phyloP scores from a whole-genome alignment of 92 coral and sea anemone genomes.

The Epizoanthus rinbou region DNA sequence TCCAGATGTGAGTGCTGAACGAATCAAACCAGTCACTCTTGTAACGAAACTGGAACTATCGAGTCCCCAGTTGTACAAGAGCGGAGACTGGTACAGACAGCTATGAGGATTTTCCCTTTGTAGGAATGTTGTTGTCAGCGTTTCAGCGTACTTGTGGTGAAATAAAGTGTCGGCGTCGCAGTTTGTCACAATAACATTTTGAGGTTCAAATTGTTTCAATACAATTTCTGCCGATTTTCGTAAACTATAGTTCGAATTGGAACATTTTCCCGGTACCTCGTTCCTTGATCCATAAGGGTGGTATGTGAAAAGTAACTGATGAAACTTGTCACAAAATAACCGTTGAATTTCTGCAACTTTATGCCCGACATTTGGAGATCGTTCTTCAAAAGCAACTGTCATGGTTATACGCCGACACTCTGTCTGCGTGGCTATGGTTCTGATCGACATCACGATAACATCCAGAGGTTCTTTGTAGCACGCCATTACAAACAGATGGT shows the following conservation, averaged over 20 bases:
- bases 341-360: not conserved
- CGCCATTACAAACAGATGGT: not conserved
- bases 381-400: slow-evolving; percentile 10
- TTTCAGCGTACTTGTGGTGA: no score
- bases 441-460: not conserved
- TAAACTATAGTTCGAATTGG: slow-evolving; percentile 8
- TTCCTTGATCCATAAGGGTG: slow-evolving; percentile 5
- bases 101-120: not conserved
- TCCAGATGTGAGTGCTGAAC: slow-evolving; percentile 12
- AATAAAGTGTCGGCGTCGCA: no score
- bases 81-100: slow-evolving; percentile 8
- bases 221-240: not conserved
- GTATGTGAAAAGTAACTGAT: not conserved
- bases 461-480: slow-evolving; percentile 22
- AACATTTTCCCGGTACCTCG: slow-evolving; percentile 21
- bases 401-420: not conserved
- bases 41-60: slow-evolving; percentile 13
- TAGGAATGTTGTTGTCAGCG: no score
- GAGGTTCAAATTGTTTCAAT: no score
- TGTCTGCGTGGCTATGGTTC: slow-evolving; percentile 8
- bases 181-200: no score
- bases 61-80: slow-evolving; percentile 25
- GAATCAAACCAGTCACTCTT: slow-evolving; percentile 1
- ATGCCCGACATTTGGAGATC: not conserved
- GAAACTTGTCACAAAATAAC: no score